Evolutionary conservation across 1,140 invertebrate genomes (phyloP).

Genomic region (Bombyx mori): ASM3026992v2 NC_085117.1:12844501-12845000

Average conservation of each 20-base stretch:
- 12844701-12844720: conserved; percentile 31
- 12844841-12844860: too few species aligned
- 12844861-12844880: too few species aligned
- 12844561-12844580: too few species aligned
- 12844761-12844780: conserved; percentile 10
- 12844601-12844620: conserved; percentile 6
- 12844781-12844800: conserved; percentile 20
- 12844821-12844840: conserved; percentile 18
- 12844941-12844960: too few species aligned
- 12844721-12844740: conserved; percentile 28
- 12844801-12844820: conserved; percentile 13
- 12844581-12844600: too few species aligned
- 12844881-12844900: too few species aligned
- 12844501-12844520: too few species aligned
- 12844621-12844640: conserved; percentile 37
- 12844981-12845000: conserved; percentile 9
- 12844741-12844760: conserved; percentile 25
- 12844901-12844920: too few species aligned
- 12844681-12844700: conserved; percentile 14
- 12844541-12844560: too few species aligned
- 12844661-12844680: conserved; percentile 22
- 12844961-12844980: background rate
- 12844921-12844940: too few species aligned
- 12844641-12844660: conserved; percentile 18
- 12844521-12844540: too few species aligned